Evolutionary conservation across 2,797 vertebrate species (phyloP), one percentile per base, ranked within the genome.

Genomic region (Nyctibius grandis): DNA sequence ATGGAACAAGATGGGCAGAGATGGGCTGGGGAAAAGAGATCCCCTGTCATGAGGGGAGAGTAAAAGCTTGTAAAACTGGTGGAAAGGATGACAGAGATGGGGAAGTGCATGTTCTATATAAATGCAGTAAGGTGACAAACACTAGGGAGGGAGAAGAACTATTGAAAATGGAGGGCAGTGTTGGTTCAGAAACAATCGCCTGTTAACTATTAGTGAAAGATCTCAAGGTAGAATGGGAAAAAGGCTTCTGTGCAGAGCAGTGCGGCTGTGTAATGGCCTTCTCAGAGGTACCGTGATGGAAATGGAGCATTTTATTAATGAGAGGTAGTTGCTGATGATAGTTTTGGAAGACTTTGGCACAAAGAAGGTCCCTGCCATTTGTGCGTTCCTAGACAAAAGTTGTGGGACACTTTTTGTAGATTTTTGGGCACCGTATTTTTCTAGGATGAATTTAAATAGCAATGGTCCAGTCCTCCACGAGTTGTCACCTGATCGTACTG

Each of bases 41-140:
- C 18, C 14, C 34, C 19, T 81, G 64, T 83, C 34, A 12, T 18
- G 44, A 95, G 68, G 67, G 53, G 56, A 91, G 40, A 45, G 64
- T 89, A 74, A 94, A 95, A 96, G 75, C 78, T 64, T 64, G 53
- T 85, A 80, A 84, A 88, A 64, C 69, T 57, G 57, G 59, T 75
- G 33, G 69, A 81, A 92, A 88, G 48, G 44, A 82, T 74, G 64
- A 34, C 45, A 42, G 72, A 73, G 51, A 54, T 64, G 53, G 60
- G 60, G 76, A 94, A 89, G n/a, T 85, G 38, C 51, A 56, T 89
- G 28, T 48, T 82, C 56, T 77, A 28, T 73, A 8, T 75, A 80
- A 74, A 64, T 85, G 26, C 2, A 6, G 85, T 70, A 77, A 74
- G 60, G 88, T 80, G 79, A 80, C 47, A 72, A 82, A 77, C 29